Evolutionary conservation across 1,140 invertebrate genomes (phyloP), one percentile per base, ranked within the genome.

Genomic region (Trichoplusia ni): DNA sequence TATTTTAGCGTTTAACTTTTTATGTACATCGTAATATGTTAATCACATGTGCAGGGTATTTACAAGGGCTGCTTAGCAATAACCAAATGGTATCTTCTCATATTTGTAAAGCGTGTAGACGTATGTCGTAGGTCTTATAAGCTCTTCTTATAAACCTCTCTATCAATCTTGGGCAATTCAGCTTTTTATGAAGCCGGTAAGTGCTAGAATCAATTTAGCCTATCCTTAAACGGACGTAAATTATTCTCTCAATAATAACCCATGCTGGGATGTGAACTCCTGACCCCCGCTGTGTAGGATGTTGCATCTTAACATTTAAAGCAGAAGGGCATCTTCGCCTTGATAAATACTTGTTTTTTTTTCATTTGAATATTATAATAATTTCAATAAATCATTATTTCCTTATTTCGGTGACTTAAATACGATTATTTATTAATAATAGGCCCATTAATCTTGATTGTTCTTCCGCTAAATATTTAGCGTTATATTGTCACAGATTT

Each of bases 291-390:
- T 7, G 11, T 7, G 11, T 35, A 31, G 27, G 56, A 59, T 59
- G 56, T 59, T 46, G 56, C 40, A 59, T 46, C 16, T 59, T 59
- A 46, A n/a, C 56, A 46, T 59, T 59, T 59, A 59, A 16, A 5
- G 14, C n/a, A 46, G 40, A 46, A 59, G 54, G 38, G 25, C 46
- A 51, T 21, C 29, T 7, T 1, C n/a, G 11, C 11, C 16, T 19
- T 42, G 4, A n/a, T 9, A 53, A 8, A 9, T 54, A 54, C 8
- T 23, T 21, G n/a, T 38, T 7, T 25, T 54, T 37, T 51, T 19
- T 51, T 33, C 35, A 31, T 35, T 51, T 16, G 27, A n/a, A 51
- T 51, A 27, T 51, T 35, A 29, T 19, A 13, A 33, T 25, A 9
- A 38, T 29, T 11, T 29, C 5, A 16, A 3, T 4, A 58, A 42